phyloP scores from a whole-genome alignment of 2,113 vertebrate genomes.

The Rhizomys pruinosus region DNA sequence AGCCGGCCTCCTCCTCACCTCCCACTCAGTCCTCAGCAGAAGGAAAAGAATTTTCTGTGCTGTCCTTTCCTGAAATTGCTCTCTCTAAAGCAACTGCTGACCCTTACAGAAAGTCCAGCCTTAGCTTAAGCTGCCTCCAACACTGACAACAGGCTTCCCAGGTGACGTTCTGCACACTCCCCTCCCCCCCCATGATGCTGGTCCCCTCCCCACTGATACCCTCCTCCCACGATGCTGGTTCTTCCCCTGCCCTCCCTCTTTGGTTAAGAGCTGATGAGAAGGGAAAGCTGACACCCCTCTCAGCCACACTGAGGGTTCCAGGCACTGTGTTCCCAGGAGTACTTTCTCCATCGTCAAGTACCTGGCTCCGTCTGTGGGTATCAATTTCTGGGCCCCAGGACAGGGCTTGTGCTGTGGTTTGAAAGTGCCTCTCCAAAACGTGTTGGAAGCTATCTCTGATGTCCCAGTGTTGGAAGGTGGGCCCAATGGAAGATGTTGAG shows the following conservation, averaged over 20 bases:
- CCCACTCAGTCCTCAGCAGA: slow-evolving; percentile 10
- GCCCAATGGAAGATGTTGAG: too few relatives aligned
- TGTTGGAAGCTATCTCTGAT: too few relatives aligned
- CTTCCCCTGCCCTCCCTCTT: not conserved
- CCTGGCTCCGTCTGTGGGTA: not conserved
- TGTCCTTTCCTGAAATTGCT: not conserved
- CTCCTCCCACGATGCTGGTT: not conserved
- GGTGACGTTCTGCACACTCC: not conserved
- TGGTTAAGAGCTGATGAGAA: not conserved
- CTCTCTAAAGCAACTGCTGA: slow-evolving; percentile 5
- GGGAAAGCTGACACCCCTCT: not conserved
- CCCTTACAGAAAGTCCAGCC: not conserved
- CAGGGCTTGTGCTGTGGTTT: not conserved
- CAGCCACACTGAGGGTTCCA: not conserved
- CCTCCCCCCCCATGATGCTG: not conserved
- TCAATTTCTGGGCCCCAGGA: not conserved
- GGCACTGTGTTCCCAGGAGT: not conserved
- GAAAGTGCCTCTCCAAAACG: not conserved
- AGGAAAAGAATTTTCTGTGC: not conserved
- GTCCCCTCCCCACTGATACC: not conserved
- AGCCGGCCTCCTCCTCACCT: not conserved
- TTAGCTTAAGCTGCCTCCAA: not conserved
- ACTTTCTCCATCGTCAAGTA: not conserved
- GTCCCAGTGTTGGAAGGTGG: too few relatives aligned
- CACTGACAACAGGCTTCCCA: not conserved